Evolutionary conservation across 2,113 vertebrate species (phyloP), one percentile per base, ranked within the genome.

Genomic region (Passer montanus): DNA sequence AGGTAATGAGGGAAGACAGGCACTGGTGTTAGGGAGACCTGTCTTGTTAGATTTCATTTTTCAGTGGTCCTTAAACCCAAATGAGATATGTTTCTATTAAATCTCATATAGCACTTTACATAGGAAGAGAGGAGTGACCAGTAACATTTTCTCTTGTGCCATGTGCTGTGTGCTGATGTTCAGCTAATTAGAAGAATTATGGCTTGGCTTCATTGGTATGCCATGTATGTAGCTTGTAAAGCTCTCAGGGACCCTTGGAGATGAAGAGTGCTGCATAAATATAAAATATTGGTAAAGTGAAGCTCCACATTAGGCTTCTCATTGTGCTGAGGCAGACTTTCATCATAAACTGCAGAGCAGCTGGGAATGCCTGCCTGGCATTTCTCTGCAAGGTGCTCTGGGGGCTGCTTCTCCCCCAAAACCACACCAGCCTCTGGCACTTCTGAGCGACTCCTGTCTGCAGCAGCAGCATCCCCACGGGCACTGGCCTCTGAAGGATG

Each of bases 181-280:
- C 73, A 49, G 41, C 81, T 97, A 95, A 96, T 97, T 93, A 94
- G 80, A 89, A 95, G 95, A 96, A 79, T 95, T 92, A 94, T 78
- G 80, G 60, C 79, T 92, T 6, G 15, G 60, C 77, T 81, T 95
- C 85, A 87, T 94, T 92, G 79, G 64, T 90, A 96, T 93, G 88
- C 90, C 79, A 68, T 37, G 68, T 63, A 64, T 91, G 91, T 81
- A 92, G 90, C 82, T 94, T 88, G 85, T 75, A 89, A 96, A 93
- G 85, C 88, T 90, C 93, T 86, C 44, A 31, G 93, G 89, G 93
- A 93, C 89, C 74, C 91, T 96, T 95, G 66, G 85, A 90, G 80
- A 95, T 92, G 83, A 90, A 84, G 86, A 92, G 90, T 73, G 87
- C 74, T 87, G 66, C 84, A 93, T 94, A 96, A 96, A 96, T 90